Conservation (phyloP, 2,797 vertebrate genomes). For the Acipenser ruthenus region DNA sequence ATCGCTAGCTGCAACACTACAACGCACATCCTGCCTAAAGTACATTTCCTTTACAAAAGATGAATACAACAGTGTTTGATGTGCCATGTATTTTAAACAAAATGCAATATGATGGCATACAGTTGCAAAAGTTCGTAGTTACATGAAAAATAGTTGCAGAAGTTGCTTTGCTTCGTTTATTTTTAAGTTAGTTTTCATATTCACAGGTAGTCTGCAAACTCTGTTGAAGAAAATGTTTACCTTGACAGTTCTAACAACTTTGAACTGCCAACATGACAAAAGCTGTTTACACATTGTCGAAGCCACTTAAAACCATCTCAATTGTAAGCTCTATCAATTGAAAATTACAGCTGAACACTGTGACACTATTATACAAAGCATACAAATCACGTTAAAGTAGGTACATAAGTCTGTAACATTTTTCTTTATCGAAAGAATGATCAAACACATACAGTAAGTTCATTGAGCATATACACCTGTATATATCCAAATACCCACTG, state of each 20-base stretch:
- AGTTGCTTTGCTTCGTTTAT: background rate
- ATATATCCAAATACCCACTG: slow-evolving; percentile 8
- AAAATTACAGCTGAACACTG: background rate
- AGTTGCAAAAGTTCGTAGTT: background rate
- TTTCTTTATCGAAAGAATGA: slow-evolving; percentile 15
- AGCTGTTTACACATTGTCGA: no score
- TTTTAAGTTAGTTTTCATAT: no score
- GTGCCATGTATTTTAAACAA: slow-evolving; percentile 6
- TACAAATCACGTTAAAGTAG: slow-evolving; percentile 4
- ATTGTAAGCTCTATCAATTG: background rate
- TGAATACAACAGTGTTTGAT: background rate
- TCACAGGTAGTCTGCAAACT: no score
- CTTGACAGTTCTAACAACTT: no score
- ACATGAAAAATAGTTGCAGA: background rate
- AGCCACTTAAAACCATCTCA: no score
- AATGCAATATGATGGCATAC: background rate
- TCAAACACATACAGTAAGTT: slow-evolving; percentile 15
- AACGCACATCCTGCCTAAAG: no score
- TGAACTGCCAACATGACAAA: no score
- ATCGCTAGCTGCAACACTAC: no score
- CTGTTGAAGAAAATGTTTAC: no score
- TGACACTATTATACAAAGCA: slow-evolving; percentile 1
- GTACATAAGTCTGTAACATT: background rate
- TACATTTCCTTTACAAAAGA: no score
- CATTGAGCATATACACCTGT: slow-evolving; percentile 21